Conservation (phyloP, 2,888 invertebrate species). For the Priapulus caudatus region DNA sequence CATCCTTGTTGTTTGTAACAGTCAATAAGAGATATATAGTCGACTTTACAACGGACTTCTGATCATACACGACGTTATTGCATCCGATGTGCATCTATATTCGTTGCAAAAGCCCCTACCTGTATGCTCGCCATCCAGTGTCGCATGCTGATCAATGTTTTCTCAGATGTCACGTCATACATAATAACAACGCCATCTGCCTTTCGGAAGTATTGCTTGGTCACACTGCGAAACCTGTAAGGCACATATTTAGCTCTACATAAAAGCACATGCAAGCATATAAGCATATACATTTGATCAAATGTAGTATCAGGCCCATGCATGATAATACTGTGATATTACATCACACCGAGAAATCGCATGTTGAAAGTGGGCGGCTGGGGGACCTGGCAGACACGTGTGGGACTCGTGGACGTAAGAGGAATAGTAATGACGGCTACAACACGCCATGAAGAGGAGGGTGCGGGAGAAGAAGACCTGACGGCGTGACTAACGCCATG, state of each 20-base stretch:
- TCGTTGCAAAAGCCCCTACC: no score
- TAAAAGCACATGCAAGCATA: neutral
- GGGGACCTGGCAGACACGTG: neutral
- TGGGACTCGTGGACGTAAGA: neutral
- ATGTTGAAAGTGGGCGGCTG: no score
- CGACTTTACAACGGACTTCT: no score
- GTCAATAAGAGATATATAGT: no score
- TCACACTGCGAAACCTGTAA: conserved; percentile 44
- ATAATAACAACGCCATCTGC: conserved; percentile 46
- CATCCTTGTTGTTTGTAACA: no score
- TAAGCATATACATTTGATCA: neutral
- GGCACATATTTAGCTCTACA: conserved; percentile 4
- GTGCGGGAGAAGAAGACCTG: no score
- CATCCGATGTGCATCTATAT: no score
- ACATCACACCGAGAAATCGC: no score
- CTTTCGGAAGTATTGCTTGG: conserved; percentile 47
- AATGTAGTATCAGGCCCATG: neutral
- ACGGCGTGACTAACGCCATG: no score
- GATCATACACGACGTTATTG: no score
- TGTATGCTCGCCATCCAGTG: conserved; percentile 42
- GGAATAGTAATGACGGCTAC: conserved; percentile 5
- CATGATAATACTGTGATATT: neutral
- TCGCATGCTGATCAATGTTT: conserved; percentile 43
- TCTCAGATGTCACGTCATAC: conserved; percentile 46
- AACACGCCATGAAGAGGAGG: no score